Conservation (phyloP, 2,888 invertebrate genomes). For the Pyrrhosoma nymphula region DNA sequence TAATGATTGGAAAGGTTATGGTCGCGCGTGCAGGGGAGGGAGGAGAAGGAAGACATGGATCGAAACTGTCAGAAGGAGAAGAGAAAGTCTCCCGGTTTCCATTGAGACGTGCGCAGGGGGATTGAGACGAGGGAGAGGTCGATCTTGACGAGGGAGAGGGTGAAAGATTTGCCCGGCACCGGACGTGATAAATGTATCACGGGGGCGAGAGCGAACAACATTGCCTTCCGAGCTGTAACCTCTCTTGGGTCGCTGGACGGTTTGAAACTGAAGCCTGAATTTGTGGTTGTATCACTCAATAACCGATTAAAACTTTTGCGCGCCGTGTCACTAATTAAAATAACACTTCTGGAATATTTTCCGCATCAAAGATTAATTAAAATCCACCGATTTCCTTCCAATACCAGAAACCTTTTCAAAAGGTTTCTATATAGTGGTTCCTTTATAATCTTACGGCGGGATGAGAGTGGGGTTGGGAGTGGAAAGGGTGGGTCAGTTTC, state of each 20-base stretch:
- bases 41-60: background rate
- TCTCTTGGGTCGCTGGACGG: background rate
- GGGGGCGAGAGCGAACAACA: background rate
- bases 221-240: background rate
- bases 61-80: background rate
- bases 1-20: slow-evolving; percentile 43
- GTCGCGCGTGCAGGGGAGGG: background rate
- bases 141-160: background rate
- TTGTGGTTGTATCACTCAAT: no score
- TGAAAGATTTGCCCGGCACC: background rate
- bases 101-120: background rate
- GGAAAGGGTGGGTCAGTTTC: no score
- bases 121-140: background rate
- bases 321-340: no score
- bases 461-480: no score
- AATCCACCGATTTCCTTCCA: no score
- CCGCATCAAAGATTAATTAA: no score
- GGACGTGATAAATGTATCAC: background rate
- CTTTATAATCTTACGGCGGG: no score
- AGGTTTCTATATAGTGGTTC: no score
- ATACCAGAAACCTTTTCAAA: no score
- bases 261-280: no score
- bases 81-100: background rate
- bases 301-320: no score
- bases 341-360: no score